Evolutionary conservation across 2,113 vertebrate genomes (phyloP).

Genomic region (Ameiurus melas): DNA sequence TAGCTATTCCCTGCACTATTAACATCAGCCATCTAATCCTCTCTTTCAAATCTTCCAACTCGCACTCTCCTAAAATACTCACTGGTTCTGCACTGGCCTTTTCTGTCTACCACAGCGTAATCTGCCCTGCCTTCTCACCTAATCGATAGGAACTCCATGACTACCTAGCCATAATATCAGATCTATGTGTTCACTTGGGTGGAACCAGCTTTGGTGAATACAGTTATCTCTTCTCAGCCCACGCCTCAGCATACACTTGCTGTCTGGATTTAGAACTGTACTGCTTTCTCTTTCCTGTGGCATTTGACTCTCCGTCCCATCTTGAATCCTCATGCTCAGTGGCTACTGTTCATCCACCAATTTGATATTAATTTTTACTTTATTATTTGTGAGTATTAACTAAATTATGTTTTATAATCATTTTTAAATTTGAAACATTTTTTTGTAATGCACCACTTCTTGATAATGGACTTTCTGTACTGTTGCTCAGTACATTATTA

Average conservation of each 20-base stretch:
- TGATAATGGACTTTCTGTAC: neutral
- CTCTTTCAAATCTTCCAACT: neutral
- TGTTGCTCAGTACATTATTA: neutral
- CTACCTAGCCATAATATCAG: neutral
- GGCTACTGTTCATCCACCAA: neutral
- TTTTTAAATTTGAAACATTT: neutral
- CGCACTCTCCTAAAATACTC: neutral
- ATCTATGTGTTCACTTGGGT: neutral
- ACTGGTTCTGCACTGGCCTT: neutral
- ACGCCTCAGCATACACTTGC: neutral
- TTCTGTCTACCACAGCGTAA: neutral
- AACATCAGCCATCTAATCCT: neutral
- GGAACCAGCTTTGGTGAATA: neutral
- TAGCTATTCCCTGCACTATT: neutral
- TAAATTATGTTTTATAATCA: neutral
- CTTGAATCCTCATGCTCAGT: neutral
- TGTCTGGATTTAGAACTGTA: neutral
- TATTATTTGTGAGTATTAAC: neutral
- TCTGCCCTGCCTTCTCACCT: neutral
- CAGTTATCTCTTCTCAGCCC: neutral
- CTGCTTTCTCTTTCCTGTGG: neutral
- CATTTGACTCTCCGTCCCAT: neutral
- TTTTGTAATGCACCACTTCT: neutral
- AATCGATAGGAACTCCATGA: neutral
- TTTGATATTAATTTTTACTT: neutral